Evolutionary conservation across 2,113 vertebrate genomes (phyloP).

Genomic region (Urocolius indicus): DNA sequence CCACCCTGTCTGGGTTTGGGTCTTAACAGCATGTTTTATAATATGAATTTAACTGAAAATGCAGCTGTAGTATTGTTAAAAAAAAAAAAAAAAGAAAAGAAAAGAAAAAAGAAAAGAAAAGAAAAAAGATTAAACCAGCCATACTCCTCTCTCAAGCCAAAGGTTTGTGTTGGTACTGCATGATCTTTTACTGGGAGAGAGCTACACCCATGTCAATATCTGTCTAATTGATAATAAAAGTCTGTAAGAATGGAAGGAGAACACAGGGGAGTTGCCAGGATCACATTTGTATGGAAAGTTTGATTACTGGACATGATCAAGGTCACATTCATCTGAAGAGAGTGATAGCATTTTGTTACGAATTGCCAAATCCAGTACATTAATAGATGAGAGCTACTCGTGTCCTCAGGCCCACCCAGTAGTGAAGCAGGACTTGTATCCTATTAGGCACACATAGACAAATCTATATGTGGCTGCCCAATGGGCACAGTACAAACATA

Average conservation of each 20-base stretch:
- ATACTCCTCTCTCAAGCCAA: not conserved
- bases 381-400: fast-evolving
- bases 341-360: not conserved
- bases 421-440: not conserved
- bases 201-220: not conserved
- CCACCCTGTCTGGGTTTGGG: not conserved
- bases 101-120: no score
- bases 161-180: not conserved
- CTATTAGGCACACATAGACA: not conserved
- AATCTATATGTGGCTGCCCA: not conserved
- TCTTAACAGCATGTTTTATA: not conserved
- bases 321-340: not conserved
- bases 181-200: fast-evolving
- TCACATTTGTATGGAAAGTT: not conserved
- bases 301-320: not conserved
- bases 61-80: not conserved
- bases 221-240: no score
- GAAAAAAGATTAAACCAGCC: not conserved
- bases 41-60: not conserved
- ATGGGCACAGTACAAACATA: not conserved
- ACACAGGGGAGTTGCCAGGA: not conserved
- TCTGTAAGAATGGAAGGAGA: not conserved
- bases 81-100: no score
- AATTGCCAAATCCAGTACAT: not conserved
- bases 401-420: not conserved